These are phyloP conservation scores for Hermetia illucens DNA, from an alignment of 1,140 invertebrate species.

Conservation along the genomic window DNA sequence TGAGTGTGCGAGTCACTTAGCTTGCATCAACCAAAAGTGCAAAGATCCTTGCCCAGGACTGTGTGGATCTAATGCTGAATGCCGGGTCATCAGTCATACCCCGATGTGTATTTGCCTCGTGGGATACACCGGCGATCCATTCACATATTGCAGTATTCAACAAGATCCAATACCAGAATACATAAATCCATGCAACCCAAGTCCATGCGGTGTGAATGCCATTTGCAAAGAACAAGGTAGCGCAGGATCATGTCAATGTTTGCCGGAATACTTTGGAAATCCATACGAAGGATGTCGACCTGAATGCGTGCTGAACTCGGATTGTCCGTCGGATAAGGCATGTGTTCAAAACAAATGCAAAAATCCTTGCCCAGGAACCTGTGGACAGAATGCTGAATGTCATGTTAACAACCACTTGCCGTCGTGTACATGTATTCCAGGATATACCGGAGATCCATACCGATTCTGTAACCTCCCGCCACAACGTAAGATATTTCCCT, in stretches of 20 bases:
- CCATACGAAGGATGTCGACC: slow-evolving; percentile 56
- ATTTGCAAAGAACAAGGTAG: slow-evolving; percentile 43
- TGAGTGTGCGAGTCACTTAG: slow-evolving; percentile 50
- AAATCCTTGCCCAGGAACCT: slow-evolving; percentile 66
- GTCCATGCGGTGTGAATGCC: slow-evolving; percentile 46
- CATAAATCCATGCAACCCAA: slow-evolving; percentile 40
- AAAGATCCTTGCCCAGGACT: slow-evolving; percentile 55
- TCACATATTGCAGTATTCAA: slow-evolving; percentile 35
- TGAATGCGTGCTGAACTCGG: slow-evolving; percentile 61
- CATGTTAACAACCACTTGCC: slow-evolving; percentile 64
- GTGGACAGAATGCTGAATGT: slow-evolving; percentile 63
- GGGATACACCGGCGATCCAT: slow-evolving; percentile 54
- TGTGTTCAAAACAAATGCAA: slow-evolving; percentile 65
- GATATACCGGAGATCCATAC: slow-evolving; percentile 63
- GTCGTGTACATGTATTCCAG: slow-evolving; percentile 54
- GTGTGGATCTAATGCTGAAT: slow-evolving; percentile 55
- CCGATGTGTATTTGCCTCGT: slow-evolving; percentile 52
- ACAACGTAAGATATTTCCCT: slow-evolving; percentile 35
- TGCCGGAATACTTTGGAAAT: slow-evolving; percentile 40
- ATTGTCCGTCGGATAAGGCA: slow-evolving; percentile 56
- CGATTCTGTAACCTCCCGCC: slow-evolving; percentile 34
- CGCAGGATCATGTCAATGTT: slow-evolving; percentile 32
- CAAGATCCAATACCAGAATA: slow-evolving; percentile 24
- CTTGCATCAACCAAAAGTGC: slow-evolving; percentile 53
- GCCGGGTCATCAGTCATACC: slow-evolving; percentile 57